These are phyloP conservation scores for Alexandromys oeconomus DNA, from an alignment of 2,797 vertebrate species.

Conservation along the genomic window DNA sequence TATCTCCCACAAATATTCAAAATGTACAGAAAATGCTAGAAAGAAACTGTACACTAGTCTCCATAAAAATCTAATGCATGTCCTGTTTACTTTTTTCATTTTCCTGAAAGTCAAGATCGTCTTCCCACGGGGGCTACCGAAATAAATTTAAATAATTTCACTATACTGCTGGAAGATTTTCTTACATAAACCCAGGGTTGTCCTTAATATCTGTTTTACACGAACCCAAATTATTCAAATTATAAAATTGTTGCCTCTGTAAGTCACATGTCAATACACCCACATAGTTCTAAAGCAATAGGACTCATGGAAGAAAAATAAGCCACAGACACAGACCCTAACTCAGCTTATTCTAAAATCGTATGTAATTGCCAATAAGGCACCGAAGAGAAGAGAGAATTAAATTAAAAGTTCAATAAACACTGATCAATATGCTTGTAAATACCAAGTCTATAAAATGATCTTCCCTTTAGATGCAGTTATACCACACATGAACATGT, in stretches of 20 bases:
- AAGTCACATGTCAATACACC: slow-evolving; percentile 59
- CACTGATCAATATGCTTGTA: slow-evolving; percentile 90
- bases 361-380: slow-evolving; percentile 87
- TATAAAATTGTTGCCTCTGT: slow-evolving; percentile 59
- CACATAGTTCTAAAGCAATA: slow-evolving; percentile 59
- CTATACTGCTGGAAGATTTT: slow-evolving; percentile 69
- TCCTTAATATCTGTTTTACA: slow-evolving; percentile 78
- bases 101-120: slow-evolving; percentile 42
- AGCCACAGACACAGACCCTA: slow-evolving; percentile 67
- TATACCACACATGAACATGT: slow-evolving; percentile 79
- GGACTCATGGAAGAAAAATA: slow-evolving; percentile 79
- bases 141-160: slow-evolving; percentile 61
- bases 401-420: slow-evolving; percentile 92
- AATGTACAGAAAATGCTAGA: slow-evolving; percentile 54
- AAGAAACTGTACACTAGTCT: slow-evolving; percentile 12
- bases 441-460: slow-evolving; percentile 90
- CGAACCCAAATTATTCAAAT: slow-evolving; percentile 66
- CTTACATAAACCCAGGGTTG: slow-evolving; percentile 64
- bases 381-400: slow-evolving; percentile 89
- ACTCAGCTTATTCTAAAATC: slow-evolving; percentile 83
- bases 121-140: slow-evolving; percentile 23
- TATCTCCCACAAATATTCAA: slow-evolving; percentile 69
- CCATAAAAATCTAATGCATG: slow-evolving; percentile 22
- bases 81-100: background rate
- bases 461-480: slow-evolving; percentile 88